Conservation (phyloP, 2,113 vertebrate species). For the Leucoraja erinaceus region DNA sequence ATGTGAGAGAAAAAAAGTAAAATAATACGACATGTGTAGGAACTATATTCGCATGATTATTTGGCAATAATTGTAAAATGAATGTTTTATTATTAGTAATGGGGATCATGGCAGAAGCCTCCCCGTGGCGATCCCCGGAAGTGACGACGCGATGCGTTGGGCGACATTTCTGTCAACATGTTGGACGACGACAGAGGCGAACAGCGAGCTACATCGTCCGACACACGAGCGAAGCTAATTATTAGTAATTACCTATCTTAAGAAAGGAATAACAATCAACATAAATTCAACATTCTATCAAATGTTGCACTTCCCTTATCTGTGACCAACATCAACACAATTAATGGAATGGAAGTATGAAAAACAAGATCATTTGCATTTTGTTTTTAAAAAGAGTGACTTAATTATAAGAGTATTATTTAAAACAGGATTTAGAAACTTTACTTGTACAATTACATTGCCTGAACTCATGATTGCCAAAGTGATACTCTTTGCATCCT, state of each 20-base stretch:
- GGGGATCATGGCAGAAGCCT: no score
- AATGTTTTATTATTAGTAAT: neutral
- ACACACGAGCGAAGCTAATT: no score
- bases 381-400: neutral
- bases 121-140: no score
- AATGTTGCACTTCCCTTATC: neutral
- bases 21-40: slow-evolving; percentile 31
- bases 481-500: neutral
- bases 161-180: no score
- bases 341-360: neutral
- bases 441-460: neutral
- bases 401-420: neutral
- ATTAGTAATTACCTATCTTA: neutral
- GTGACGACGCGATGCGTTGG: no score
- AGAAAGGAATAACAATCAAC: neutral
- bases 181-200: no score
- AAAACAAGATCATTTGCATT: neutral
- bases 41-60: neutral
- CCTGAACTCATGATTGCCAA: neutral
- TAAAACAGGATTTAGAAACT: neutral
- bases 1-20: slow-evolving; percentile 16
- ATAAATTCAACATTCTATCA: neutral
- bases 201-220: no score
- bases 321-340: neutral
- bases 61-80: neutral